Evolutionary conservation across 2,797 vertebrate genomes (phyloP), one percentile per base, ranked within the genome.

Genomic region (Neopelma chrysocephalum): DNA sequence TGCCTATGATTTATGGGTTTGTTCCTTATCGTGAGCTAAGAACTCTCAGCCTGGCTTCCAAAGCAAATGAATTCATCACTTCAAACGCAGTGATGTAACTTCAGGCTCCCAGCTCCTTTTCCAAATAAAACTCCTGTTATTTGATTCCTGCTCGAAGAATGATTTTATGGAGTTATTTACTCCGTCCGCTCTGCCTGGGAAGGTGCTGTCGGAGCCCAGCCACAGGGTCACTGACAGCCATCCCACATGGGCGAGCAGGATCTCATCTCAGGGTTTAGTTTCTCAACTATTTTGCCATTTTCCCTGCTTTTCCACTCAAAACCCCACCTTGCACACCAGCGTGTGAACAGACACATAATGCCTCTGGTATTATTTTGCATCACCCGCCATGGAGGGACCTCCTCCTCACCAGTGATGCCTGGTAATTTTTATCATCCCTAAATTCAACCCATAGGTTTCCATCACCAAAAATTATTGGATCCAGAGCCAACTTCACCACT

Each of bases 91-190:
- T 92, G 93, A 95, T 87, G 89, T 91, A 95, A 94, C 92, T 82
- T 80, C 84, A 94, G 85, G 89, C 84, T 96, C 89, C 56, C 56
- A 75, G 34, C 77, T 92, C 90, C 78, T 95, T 95, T 93, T 95
- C 91, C 92, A 96, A 96, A 94, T 86, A 95, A 96, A 95, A 96
- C 92, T 93, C 57, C 89, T 82, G 93, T 76, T 93, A 92, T n/a
- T 93, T 71, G 80, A 89, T 90, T 82, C 91, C 90, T 65, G 60
- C 88, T 86, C 2, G 2, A 76, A 85, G 81, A 53, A 82, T 57
- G 78, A 85, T 77, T 90, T 90, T 79, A 79, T 83, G 84, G 61
- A 86, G 89, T 84, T 94, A 91, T 77, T 95, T 80, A 92, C 79
- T 93, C 82, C 3, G 1, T 70, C 47, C 10, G 0, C 43, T 27